A percentile compares a stretch with the other conserved stretches of the same genome.
Conservation (phyloP, 2,888 invertebrate species). For the Erpobdella octoculata region DNA sequence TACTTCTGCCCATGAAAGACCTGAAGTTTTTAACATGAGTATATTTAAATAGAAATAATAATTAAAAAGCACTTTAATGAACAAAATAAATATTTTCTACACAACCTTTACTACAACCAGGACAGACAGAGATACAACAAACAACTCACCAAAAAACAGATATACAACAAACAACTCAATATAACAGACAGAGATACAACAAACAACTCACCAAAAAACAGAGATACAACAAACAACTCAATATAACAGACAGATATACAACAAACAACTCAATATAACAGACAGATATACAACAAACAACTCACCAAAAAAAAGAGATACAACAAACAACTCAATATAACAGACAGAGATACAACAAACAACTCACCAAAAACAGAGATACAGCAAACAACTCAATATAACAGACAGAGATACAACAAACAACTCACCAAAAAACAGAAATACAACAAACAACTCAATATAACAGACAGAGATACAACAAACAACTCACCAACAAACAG, state of each 20-base stretch:
- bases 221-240: too few relatives aligned
- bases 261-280: neutral
- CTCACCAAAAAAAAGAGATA: neutral
- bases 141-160: neutral
- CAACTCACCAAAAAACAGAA: too few relatives aligned
- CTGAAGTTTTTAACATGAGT: slow-evolving; percentile 37
- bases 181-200: neutral
- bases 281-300: too few relatives aligned
- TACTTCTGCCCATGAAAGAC: slow-evolving; percentile 51
- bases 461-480: too few relatives aligned
- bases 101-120: neutral
- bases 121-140: neutral
- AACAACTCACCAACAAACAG: too few relatives aligned
- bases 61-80: neutral
- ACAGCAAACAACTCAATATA: too few relatives aligned
- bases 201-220: neutral
- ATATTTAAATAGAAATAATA: neutral
- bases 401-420: too few relatives aligned
- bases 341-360: too few relatives aligned
- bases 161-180: too few relatives aligned
- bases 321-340: neutral
- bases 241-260: neutral
- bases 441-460: too few relatives aligned
- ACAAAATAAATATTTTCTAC: neutral
- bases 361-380: too few relatives aligned